Conservation (phyloP, 2,797 vertebrate species). For the Enteromius radiatus region DNA sequence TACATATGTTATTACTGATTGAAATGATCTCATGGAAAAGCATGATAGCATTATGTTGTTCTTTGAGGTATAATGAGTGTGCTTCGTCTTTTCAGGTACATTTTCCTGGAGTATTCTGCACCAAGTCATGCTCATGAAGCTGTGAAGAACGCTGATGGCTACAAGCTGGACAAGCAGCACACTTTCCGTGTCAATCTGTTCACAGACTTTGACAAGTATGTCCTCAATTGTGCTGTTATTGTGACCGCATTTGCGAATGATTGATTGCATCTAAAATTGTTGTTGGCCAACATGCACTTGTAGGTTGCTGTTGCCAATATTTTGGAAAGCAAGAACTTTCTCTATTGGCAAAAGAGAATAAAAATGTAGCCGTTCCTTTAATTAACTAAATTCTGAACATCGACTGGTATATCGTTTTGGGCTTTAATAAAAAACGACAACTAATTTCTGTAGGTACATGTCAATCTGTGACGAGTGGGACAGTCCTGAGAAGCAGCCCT, state of each 20-base stretch:
- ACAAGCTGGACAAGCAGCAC: conserved; percentile 97
- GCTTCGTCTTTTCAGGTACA: conserved; percentile 81
- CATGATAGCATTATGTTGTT: not conserved
- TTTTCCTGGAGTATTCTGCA: conserved; percentile 93
- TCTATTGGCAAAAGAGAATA: not conserved
- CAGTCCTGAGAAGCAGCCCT: conserved; percentile 94
- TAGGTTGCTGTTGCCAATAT: not conserved
- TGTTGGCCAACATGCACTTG: not conserved
- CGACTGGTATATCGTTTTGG: not conserved
- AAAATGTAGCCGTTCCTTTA: not conserved
- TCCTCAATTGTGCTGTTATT: not conserved
- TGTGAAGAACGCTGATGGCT: conserved; percentile 93
- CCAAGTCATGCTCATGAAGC: conserved; percentile 92
- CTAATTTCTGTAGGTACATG: conserved; percentile 85
- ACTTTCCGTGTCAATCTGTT: conserved; percentile 97
- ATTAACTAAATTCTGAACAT: not conserved
- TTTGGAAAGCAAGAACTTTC: not conserved
- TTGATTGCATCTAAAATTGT: not conserved
- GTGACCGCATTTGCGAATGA: not conserved
- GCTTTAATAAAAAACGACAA: too few species aligned
- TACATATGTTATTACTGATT: not conserved
- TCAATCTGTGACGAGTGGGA: conserved; percentile 97
- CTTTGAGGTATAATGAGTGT: not conserved
- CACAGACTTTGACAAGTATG: conserved; percentile 97
- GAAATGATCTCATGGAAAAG: not conserved